A percentile compares a stretch with the other conserved stretches of the same genome.
Evolutionary conservation across 2,888 invertebrate species (phyloP).

Genomic region (Deroplatys truncata): DNA sequence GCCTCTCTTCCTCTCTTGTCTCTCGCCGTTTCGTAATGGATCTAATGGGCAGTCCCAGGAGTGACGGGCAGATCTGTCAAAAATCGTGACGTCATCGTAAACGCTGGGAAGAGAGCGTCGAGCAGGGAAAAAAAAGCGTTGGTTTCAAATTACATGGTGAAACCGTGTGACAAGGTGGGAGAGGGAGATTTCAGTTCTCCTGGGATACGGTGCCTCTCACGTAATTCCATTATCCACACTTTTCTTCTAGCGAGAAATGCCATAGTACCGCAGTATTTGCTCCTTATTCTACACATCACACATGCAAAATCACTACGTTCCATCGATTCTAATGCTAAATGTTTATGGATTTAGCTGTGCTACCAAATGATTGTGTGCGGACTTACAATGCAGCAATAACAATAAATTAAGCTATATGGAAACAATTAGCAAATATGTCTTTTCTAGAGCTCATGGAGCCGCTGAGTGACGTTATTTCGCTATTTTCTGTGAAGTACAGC

Average conservation of each 20-base stretch:
- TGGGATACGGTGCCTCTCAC: not conserved
- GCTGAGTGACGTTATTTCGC: too few relatives aligned
- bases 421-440: too few relatives aligned
- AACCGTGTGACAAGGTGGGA: conserved; percentile 4
- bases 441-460: too few relatives aligned
- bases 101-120: not conserved
- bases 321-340: too few relatives aligned
- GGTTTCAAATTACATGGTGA: conserved; percentile 20
- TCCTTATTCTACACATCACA: too few relatives aligned
- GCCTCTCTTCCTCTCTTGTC: not conserved
- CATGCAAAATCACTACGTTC: too few relatives aligned
- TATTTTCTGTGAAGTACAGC: too few relatives aligned
- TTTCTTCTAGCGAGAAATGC: not conserved
- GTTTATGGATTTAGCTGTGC: too few relatives aligned
- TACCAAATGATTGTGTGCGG: too few relatives aligned
- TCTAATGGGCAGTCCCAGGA: conserved; percentile 12
- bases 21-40: not conserved
- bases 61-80: conserved; percentile 17
- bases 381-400: too few relatives aligned
- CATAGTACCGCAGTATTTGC: not conserved
- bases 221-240: not conserved
- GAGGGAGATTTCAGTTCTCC: conserved; percentile 17
- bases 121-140: not conserved
- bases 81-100: conserved; percentile 20
- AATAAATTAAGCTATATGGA: too few relatives aligned